Evolutionary conservation across 2,797 vertebrate genomes (phyloP).

Genomic region (Danio jaintianensis): DNA sequence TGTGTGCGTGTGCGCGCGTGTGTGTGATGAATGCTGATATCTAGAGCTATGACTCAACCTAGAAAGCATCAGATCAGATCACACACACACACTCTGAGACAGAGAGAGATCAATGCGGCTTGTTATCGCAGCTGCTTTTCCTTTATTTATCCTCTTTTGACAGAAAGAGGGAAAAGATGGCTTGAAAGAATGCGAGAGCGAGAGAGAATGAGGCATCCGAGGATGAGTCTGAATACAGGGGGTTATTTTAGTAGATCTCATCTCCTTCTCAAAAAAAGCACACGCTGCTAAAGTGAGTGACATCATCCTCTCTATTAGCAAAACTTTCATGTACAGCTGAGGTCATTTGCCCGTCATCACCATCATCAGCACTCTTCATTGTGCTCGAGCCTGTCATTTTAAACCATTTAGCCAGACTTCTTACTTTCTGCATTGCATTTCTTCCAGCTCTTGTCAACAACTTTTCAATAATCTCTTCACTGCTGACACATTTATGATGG

Average conservation of each 20-base stretch:
- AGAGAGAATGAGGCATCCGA: constrained; percentile 40
- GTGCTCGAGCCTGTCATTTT: neutral
- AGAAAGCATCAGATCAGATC: constrained; percentile 46
- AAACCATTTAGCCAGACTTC: neutral
- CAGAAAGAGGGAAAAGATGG: constrained; percentile 26
- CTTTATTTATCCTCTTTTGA: constrained; percentile 46
- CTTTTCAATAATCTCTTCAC: neutral
- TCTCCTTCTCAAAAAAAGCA: constrained; percentile 2
- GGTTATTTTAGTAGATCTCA: constrained; percentile 32
- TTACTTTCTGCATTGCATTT: neutral
- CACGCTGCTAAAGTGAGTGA: constrained; percentile 15
- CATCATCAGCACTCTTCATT: neutral
- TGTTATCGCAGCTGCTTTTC: constrained; percentile 48
- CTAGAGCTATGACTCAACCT: constrained; percentile 42
- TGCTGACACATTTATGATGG: too few species aligned
- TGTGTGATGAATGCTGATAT: constrained; percentile 29
- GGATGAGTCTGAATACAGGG: constrained; percentile 47
- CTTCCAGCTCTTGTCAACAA: neutral
- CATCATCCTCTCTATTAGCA: constrained; percentile 13
- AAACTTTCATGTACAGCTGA: constrained; percentile 8
- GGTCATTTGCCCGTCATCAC: neutral
- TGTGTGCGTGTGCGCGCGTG: neutral
- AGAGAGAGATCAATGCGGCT: constrained; percentile 45
- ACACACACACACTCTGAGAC: constrained; percentile 9
- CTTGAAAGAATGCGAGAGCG: constrained; percentile 38